Evolutionary conservation across 2,797 vertebrate species (phyloP).

Genomic region (Neomorphus geoffroyi): DNA sequence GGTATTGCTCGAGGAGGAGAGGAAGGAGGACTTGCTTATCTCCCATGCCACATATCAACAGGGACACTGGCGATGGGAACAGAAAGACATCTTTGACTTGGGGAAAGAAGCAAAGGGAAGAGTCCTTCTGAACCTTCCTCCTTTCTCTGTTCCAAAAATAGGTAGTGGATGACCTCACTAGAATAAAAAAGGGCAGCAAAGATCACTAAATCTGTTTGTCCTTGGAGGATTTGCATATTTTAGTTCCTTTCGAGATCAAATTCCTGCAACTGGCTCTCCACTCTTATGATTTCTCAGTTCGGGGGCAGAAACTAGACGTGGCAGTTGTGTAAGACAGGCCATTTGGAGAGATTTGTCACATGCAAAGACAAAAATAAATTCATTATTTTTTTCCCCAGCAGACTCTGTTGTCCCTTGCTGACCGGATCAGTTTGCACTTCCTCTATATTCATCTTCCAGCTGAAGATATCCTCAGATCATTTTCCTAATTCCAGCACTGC

Average conservation of each 20-base stretch:
- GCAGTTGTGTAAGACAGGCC: not conserved
- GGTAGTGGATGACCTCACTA: not conserved
- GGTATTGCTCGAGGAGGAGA: not conserved
- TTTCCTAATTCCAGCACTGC: not conserved
- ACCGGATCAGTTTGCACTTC: conserved; percentile 32
- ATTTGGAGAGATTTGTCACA: not conserved
- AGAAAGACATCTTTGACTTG: not conserved
- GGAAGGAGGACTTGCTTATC: not conserved
- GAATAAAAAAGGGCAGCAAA: not conserved
- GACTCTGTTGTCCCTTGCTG: not conserved
- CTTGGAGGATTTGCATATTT: conserved; percentile 5
- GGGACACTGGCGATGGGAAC: fast-evolving
- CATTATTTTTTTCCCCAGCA: conserved; percentile 16
- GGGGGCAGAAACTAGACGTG: not conserved
- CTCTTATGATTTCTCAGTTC: not conserved
- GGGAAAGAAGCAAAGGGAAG: not conserved
- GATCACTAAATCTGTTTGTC: not conserved
- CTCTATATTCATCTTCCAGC: conserved; percentile 15
- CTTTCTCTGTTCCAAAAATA: not conserved
- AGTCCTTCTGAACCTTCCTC: not conserved
- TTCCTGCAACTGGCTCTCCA: conserved; percentile 21
- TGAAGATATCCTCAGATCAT: conserved; percentile 23
- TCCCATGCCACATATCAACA: fast-evolving
- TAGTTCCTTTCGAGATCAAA: not conserved
- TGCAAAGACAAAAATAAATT: conserved; percentile 9